Base-by-base conservation (phyloP, 2,113 vertebrate species). In the Silurus glanis region DNA sequence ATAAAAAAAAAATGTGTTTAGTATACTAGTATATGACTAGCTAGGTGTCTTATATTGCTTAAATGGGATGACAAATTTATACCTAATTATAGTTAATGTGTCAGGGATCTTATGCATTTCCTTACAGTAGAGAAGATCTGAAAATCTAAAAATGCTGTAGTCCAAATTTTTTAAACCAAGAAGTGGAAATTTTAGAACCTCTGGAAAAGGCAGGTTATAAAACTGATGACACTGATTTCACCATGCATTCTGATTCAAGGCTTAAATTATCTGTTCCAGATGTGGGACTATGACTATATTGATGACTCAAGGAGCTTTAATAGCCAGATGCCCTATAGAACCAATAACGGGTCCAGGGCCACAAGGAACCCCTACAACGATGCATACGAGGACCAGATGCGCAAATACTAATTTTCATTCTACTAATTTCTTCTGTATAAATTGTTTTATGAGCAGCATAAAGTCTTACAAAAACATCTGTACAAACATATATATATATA, bases 351-450 rank as follows among this genome's bases (percentile, higher is more conserved):
- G 5, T 6, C 23, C 49, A 66, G 7, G 61, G 19, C 64, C 49
- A 14, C 19, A 2, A 62, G 72, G 28, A 89, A 89, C 59, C 84
- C 86, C 10, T 89, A 87, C 67, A 25, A 51, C 61, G 58, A 83
- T n/a, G 75, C 37, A 62, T 82, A 86, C 61, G 81, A 81, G 3
- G 51, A 85, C 9, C 61, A 5, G 83, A 74, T 51, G 2, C 55
- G 12, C 62, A 80, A 51, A 80, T 89, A 87, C 80, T 89, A 87
- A 75, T 28, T 64, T 58, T 16, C 6, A 4, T n/a, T 58, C 6
- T 37, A 6, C 37, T 83, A 47, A 58, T 72, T 19, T n/a, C 37
- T 82, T 9, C 21, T 64, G 37, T 14, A 23, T 7, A 82, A 64
- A 64, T 47, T 10, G 2, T 64, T 64, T 58, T 16, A 37, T 37